phyloP scores from a whole-genome alignment of 2,888 invertebrate genomes.

The Cephus sareptanus region DNA sequence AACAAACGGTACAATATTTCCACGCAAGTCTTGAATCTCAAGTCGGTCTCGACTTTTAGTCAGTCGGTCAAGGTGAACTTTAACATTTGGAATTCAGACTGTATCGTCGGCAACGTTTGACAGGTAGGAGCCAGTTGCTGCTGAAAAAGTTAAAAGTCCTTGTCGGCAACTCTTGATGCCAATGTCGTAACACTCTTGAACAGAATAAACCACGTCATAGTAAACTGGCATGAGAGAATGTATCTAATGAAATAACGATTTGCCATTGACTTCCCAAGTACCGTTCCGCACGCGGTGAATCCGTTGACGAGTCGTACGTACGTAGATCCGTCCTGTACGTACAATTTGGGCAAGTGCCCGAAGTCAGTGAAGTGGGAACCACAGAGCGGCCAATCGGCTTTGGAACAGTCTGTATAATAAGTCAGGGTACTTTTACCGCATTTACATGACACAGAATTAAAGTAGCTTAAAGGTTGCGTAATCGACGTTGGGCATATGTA shows the following conservation, averaged over 20 bases:
- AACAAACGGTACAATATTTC: background rate
- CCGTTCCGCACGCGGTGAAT: background rate
- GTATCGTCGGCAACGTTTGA: background rate
- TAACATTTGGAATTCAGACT: constrained; percentile 32
- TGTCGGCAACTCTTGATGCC: background rate
- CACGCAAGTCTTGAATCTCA: background rate
- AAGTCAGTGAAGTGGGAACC: background rate
- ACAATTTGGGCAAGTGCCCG: background rate
- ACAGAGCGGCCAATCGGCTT: background rate
- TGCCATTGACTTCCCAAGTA: background rate
- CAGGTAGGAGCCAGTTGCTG: background rate
- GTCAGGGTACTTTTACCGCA: background rate
- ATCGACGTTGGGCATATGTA: constrained; percentile 21
- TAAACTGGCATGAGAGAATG: background rate
- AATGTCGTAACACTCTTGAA: background rate
- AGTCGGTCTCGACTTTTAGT: constrained; percentile 8
- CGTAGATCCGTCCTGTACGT: background rate
- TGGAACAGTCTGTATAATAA: background rate
- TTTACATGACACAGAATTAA: background rate
- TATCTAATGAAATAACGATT: background rate
- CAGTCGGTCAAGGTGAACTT: constrained; percentile 39
- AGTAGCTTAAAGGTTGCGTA: constrained; percentile 22
- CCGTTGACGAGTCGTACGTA: background rate
- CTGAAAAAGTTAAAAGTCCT: background rate
- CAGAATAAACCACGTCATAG: background rate